Base-by-base conservation (phyloP, 1,140 invertebrate genomes). In the Drosophila obscura region DNA sequence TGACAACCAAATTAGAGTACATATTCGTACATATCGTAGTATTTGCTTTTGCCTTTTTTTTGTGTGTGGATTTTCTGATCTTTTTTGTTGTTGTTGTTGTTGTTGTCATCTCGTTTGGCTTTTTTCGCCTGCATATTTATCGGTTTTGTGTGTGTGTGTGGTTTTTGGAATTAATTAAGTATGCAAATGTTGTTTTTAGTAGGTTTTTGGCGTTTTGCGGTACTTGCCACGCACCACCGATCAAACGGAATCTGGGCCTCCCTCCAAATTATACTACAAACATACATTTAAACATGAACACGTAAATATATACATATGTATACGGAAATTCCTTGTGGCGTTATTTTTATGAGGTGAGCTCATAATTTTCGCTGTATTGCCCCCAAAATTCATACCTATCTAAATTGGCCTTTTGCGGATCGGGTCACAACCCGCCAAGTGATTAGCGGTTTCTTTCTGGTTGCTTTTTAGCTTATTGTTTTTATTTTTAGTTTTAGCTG, bases 1-100 rank as follows among this genome's bases (percentile, higher is more conserved):
- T 84, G 81, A 84, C 81, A 84, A 84, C 77, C 81, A 84, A 84
- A 84, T 84, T 84, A 84, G 81, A 84, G 81, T 84, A 84, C 75
- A 76, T 63, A 67, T 62, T 69, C 84, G 81, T 85, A 84, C 75
- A 73, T 60, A 64, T 62, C 58, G 64, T 68, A 60, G 13, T 81
- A 51, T 80, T 80, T 80, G 67, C 72, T 73, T 19, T 73, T 73
- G 69, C 48, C 48, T 72, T 72, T 72, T 72, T 64, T 62, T 15
- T 22, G 2, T 68, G 52, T 59, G 46, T 61, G 57, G 39, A 26
- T 41, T 68, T 49, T 56, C n/a, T 5, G 44, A 26, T 69, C 63
- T 68, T 58, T 56, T 49, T 31, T 41, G 9, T 60, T n/a, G 19
- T 9, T 64, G 19, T 9, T 64, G 28, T 58, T 63, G 15, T 9